Evolutionary conservation across 2,113 vertebrate genomes (phyloP), one percentile per base, ranked within the genome.

Genomic region (Amblyornis subalaris): DNA sequence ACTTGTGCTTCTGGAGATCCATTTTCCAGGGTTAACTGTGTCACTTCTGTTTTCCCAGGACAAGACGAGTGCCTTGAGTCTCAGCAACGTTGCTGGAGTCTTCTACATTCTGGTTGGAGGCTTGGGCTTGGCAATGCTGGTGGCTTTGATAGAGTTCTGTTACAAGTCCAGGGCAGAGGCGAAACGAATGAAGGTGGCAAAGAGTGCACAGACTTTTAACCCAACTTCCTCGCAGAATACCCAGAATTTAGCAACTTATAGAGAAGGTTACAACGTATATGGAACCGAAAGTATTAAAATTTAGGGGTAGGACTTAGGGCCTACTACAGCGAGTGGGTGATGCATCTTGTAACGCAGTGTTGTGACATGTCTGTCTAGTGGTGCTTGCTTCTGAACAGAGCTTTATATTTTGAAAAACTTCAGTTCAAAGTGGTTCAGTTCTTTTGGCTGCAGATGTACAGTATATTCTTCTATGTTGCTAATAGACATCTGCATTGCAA

Each of bases 221-320:
- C 98, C 99, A 99, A 99, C 99, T 98, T 99, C 99, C 98, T 99
- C 99, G 98, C 99, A 99, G 98, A 99, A 99, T 98, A 98, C 98
- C 98, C 99, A 99, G 99, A 99, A 99, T 99, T 99, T 99, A 99
- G 99, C 99, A 98, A 99, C 99, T 98, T 99, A 99, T 99, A 99
- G 99, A 99, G 99, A 99, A 99, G 99, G 99, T 98, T 99, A 99
- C 99, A 99, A 99, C 98, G 99, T 99, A 98, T 99, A 99, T 98
- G 99, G 99, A 98, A 99, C 99, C 98, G 99, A 99, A 98, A 99
- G 99, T 99, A 98, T 99, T 99, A 99, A 99, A 98, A 99, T 99
- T 99, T 99, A 99, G 99, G 99, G 99, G 99, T 99, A 99, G 99
- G 99, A 99, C 93, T 99, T 99, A 99, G 99, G 98, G 98, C 98